Percentiles rank a stretch among this genome's conserved stretches.
Evolutionary conservation across 2,888 invertebrate genomes (phyloP).

Genomic region (Trichopoda pennipes): DNA sequence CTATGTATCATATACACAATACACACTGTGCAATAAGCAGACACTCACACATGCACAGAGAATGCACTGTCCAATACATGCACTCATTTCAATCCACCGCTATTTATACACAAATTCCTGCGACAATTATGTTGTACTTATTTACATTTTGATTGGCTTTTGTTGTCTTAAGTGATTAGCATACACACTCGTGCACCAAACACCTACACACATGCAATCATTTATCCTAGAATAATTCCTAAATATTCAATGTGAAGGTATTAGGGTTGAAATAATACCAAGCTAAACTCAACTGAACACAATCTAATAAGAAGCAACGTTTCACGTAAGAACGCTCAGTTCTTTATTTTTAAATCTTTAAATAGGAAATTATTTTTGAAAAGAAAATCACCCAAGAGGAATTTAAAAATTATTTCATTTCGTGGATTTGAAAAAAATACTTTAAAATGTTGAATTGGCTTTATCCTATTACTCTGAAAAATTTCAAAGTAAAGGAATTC

Average conservation of each 20-base stretch:
- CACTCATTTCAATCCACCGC: neutral
- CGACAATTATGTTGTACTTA: constrained; percentile 69
- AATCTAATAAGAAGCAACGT: constrained; percentile 15
- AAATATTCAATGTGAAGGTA: constrained; percentile 31
- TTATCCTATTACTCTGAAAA: no score
- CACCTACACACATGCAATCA: neutral
- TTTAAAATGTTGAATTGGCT: no score
- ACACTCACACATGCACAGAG: constrained; percentile 16
- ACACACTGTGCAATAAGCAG: constrained; percentile 34
- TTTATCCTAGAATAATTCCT: constrained; percentile 26
- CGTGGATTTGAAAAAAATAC: no score
- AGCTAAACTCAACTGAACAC: constrained; percentile 25
- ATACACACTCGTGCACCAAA: constrained; percentile 37
- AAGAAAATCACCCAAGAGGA: no score
- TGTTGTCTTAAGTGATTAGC: constrained; percentile 73
- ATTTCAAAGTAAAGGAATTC: no score
- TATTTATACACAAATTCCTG: constrained; percentile 41
- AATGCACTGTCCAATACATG: constrained; percentile 9
- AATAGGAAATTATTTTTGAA: no score
- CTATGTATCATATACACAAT: constrained; percentile 30
- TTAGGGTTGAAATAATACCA: constrained; percentile 38
- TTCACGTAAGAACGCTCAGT: neutral
- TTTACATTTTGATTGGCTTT: constrained; percentile 72
- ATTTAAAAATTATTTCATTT: no score
- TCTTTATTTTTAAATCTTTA: no score